Conservation (phyloP, 2,888 invertebrate genomes). For the Hedychridium roseum region DNA sequence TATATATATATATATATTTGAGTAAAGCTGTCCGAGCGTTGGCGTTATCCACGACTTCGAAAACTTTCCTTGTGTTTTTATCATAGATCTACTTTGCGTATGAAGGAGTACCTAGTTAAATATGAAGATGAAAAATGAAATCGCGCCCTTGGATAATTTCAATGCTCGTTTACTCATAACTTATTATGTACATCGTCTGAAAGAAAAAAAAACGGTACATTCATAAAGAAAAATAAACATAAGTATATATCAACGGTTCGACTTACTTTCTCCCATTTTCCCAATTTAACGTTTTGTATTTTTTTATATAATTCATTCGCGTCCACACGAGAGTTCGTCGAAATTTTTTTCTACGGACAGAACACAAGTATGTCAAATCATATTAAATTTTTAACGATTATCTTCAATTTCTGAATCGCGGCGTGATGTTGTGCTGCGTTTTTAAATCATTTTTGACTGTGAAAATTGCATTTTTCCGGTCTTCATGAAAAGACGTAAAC, state of each 20-base stretch:
- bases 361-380: neutral
- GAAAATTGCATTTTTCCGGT: no score
- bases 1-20: no score
- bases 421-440: no score
- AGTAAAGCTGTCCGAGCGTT: slow-evolving; percentile 57
- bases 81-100: no score
- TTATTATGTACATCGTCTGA: slow-evolving; percentile 61
- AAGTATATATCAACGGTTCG: slow-evolving; percentile 57
- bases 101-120: no score
- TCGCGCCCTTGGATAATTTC: slow-evolving; percentile 59
- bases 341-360: neutral
- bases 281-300: no score
- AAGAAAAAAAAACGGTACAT: slow-evolving; percentile 55
- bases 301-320: neutral
- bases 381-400: slow-evolving; percentile 1
- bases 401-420: neutral
- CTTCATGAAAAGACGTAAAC: no score
- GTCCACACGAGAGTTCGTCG: slow-evolving; percentile 7
- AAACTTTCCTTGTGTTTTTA: no score
- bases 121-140: no score
- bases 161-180: slow-evolving; percentile 62
- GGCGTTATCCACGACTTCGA: slow-evolving; percentile 52
- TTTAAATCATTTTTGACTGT: no score
- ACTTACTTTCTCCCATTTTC: slow-evolving; percentile 27
- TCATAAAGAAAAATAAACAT: slow-evolving; percentile 62